phyloP scores from a whole-genome alignment of 2,113 vertebrate species.

The Lutjanus erythropterus region DNA sequence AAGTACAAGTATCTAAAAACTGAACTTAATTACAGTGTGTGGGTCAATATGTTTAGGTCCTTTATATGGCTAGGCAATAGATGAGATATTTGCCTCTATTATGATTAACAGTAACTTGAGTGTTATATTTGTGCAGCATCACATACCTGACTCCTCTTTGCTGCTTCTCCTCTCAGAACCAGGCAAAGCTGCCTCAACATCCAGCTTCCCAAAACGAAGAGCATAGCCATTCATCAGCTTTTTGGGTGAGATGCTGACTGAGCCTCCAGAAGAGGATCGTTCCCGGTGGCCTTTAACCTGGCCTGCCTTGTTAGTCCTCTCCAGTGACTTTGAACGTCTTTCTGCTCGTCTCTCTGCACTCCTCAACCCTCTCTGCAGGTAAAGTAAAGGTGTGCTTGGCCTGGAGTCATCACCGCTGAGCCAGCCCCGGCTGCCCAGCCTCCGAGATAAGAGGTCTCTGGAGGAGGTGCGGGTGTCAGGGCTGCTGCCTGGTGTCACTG shows the following conservation, averaged over 20 bases:
- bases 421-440: conserved; percentile 71
- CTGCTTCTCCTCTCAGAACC: conserved; percentile 75
- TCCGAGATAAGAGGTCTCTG: conserved; percentile 70
- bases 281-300: conserved; percentile 81
- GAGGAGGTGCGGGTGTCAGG: conserved; percentile 62
- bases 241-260: conserved; percentile 72
- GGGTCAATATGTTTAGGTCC: neutral
- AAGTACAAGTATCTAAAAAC: conserved; percentile 11
- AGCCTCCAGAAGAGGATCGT: conserved; percentile 81
- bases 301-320: conserved; percentile 81
- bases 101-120: neutral
- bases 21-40: neutral
- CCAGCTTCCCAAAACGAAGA: conserved; percentile 80
- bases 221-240: conserved; percentile 84
- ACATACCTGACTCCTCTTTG: conserved; percentile 85
- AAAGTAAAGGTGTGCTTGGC: conserved; percentile 72
- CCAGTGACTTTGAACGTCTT: conserved; percentile 86
- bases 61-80: neutral
- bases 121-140: neutral
- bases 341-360: conserved; percentile 71
- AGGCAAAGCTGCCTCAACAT: conserved; percentile 77
- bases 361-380: conserved; percentile 69
- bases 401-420: conserved; percentile 70
- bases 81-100: neutral
- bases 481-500: conserved; percentile 64